Evolutionary conservation across 2,888 invertebrate species (phyloP), one percentile per base, ranked within the genome.

Genomic region (Atrina japonica): DNA sequence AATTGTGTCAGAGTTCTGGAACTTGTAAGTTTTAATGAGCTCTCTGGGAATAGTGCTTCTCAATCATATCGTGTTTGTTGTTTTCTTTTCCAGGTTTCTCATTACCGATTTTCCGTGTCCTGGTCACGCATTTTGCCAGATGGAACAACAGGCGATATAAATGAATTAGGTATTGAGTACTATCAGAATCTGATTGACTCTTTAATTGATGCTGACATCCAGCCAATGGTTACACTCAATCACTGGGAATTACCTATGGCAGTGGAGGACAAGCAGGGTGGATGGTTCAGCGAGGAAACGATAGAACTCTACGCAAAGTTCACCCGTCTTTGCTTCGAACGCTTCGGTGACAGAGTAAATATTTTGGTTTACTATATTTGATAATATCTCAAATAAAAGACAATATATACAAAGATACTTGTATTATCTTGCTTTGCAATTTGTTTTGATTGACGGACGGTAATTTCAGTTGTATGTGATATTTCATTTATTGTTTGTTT

Each of bases 91-190:
- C 53, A 84, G 84, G 80, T 83, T 5, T 68, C 75, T 16, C 81
- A 84, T 67, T 89, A 88, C 73, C 87, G 91, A 40, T 91, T 92
- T 75, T 91, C 91, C 0, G 79, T 92, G 35, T 93, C 95, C 0
- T 96, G 96, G 96, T 90, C 94, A 0, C 91, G 96, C 59, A 92
- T 96, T 56, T 90, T 96, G 72, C 95, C 96, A 0, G 92, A 92
- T 11, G 83, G 83, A 6, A 81, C 83, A 1, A 60, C 56, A 0
- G 66, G 64, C 16, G 35, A 45, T 6, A 59, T 64, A 2, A 96
- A 95, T 86, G 90, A 92, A 43, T 91, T 92, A 1, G 96, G 95
- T 14, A 92, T 96, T 7, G 90, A 93, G 66, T 95, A 96, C 89
- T 97, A 97, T 88, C 94, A 93, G 82, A 93, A 94, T 76, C 90